phyloP scores from a whole-genome alignment of 2,797 vertebrate genomes.

The Leucoraja ocellata region DNA sequence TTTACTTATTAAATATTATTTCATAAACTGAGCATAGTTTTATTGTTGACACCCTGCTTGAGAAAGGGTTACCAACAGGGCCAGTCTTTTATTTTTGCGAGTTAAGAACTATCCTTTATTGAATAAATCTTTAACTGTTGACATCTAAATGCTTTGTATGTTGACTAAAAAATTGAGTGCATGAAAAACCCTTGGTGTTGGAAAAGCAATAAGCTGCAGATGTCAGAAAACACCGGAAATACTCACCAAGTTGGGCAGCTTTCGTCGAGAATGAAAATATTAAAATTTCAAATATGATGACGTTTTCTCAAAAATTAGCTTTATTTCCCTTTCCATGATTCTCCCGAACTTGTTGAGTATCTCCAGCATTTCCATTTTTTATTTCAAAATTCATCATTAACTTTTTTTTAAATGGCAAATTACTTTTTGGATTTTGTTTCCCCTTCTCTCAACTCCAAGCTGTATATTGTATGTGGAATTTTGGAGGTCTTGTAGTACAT shows the following conservation, averaged over 20 bases:
- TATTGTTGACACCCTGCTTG: background rate
- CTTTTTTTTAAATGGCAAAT: background rate
- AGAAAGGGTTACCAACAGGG: background rate
- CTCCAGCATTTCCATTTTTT: too few relatives aligned
- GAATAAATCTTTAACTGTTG: background rate
- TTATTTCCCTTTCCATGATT: too few relatives aligned
- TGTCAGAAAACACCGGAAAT: too few relatives aligned
- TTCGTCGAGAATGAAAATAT: too few relatives aligned
- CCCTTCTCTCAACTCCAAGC: background rate
- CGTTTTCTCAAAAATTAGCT: too few relatives aligned
- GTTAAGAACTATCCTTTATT: background rate
- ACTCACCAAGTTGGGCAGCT: too few relatives aligned
- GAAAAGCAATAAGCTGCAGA: too few relatives aligned
- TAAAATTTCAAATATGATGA: too few relatives aligned
- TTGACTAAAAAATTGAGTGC: background rate
- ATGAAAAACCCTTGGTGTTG: background rate
- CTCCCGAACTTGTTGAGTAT: too few relatives aligned
- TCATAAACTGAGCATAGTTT: too few relatives aligned
- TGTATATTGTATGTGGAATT: background rate
- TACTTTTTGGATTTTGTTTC: background rate
- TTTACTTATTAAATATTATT: too few relatives aligned
- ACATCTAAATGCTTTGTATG: background rate
- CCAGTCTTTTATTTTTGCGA: background rate
- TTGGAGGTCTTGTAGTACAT: background rate
- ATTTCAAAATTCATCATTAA: background rate